phyloP scores from a whole-genome alignment of 2,113 vertebrate species.

The Vidua macroura region DNA sequence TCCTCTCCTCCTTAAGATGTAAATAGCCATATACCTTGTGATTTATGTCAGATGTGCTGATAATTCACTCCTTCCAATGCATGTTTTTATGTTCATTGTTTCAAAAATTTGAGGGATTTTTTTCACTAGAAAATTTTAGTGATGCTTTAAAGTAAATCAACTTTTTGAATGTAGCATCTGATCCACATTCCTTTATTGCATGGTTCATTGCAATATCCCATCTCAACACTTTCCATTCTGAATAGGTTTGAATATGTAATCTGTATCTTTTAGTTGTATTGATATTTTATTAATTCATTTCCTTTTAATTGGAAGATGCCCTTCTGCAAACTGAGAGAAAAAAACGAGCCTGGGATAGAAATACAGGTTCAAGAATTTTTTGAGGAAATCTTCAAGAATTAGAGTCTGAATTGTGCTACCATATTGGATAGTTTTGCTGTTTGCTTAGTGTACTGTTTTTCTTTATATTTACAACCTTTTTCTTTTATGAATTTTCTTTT shows the following conservation, averaged over 20 bases:
- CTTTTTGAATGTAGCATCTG: not conserved
- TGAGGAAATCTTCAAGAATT: not conserved
- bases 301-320: not conserved
- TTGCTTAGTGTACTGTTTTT: not conserved
- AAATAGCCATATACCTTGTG: not conserved
- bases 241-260: not conserved
- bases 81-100: not conserved
- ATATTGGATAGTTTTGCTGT: not conserved
- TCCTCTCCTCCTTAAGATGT: not conserved
- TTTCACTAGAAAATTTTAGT: not conserved
- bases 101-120: not conserved
- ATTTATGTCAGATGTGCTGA: not conserved
- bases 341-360: not conserved
- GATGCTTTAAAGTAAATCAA: not conserved
- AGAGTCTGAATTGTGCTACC: not conserved
- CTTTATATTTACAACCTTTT: constrained; percentile 19
- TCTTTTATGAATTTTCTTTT: constrained; percentile 6
- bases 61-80: not conserved
- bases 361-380: not conserved
- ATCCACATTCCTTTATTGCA: not conserved
- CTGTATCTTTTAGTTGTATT: fast-evolving
- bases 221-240: not conserved
- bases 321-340: not conserved
- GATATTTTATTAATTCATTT: not conserved
- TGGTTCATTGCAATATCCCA: not conserved